These are phyloP conservation scores for Triops cancriformis DNA, from an alignment of 1,140 invertebrate genomes.

Conservation along the genomic window DNA sequence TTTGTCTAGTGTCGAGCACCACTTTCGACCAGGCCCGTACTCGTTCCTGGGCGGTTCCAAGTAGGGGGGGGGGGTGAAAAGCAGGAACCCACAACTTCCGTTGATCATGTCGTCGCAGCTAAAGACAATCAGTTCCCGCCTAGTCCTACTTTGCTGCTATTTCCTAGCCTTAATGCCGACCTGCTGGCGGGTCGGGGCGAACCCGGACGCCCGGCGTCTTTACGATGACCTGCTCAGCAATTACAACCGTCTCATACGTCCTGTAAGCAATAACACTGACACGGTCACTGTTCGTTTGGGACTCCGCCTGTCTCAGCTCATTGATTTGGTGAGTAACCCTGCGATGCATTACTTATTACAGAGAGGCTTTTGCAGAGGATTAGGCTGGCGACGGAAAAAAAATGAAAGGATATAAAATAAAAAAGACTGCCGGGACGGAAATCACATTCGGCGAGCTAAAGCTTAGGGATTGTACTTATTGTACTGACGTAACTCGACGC, in stretches of 20 bases:
- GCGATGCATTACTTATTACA: neutral
- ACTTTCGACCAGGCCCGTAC: neutral
- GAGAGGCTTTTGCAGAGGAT: neutral
- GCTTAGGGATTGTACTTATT: no score
- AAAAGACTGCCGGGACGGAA: neutral
- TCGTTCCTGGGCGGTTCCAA: slow-evolving; percentile 20
- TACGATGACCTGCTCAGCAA: slow-evolving; percentile 92
- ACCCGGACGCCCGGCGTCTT: slow-evolving; percentile 83
- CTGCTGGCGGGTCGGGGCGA: slow-evolving; percentile 38
- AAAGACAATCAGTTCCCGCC: slow-evolving; percentile 1
- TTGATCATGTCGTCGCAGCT: neutral
- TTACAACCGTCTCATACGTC: slow-evolving; percentile 90
- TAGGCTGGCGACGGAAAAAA: neutral
- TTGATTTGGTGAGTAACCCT: slow-evolving; percentile 71
- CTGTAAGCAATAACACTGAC: slow-evolving; percentile 85
- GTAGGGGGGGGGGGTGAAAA: slow-evolving; percentile 15
- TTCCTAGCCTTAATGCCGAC: slow-evolving; percentile 10
- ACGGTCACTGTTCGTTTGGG: slow-evolving; percentile 88
- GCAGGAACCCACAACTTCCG: neutral
- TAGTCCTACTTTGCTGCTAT: slow-evolving; percentile 13
- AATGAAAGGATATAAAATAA: neutral
- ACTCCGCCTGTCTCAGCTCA: slow-evolving; percentile 83
- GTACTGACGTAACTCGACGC: no score
- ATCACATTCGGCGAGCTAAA: no score
- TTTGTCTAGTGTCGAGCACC: slow-evolving; percentile 9